These are phyloP conservation scores for Cydia splendana DNA, from an alignment of 1,140 invertebrate genomes.

Conservation along the genomic window DNA sequence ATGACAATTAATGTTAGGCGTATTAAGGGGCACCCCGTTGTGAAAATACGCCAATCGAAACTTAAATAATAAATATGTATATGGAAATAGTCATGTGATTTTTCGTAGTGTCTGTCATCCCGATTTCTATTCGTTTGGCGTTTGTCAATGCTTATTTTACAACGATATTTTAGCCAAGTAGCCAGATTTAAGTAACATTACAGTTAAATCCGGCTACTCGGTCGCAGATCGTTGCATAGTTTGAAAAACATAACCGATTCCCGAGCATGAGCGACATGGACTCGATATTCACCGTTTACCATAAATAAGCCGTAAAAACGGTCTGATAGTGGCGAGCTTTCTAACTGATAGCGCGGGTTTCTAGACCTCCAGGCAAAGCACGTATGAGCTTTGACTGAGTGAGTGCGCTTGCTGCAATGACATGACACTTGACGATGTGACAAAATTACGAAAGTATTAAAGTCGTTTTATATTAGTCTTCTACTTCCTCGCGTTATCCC, in stretches of 20 bases:
- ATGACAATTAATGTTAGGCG: too few relatives aligned
- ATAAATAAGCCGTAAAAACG: conserved; percentile 19
- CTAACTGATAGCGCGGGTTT: not conserved
- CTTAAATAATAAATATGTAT: too few relatives aligned
- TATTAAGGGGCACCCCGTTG: too few relatives aligned
- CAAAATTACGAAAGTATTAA: not conserved
- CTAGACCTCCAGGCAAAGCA: not conserved
- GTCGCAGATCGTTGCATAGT: not conserved
- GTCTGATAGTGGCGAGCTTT: conserved; percentile 9
- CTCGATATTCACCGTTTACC: conserved; percentile 17
- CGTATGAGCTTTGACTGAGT: not conserved
- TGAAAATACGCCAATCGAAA: too few relatives aligned
- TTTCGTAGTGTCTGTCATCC: too few relatives aligned
- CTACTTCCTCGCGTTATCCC: too few relatives aligned
- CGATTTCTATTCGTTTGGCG: too few relatives aligned
- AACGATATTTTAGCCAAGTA: too few relatives aligned
- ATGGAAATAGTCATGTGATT: too few relatives aligned
- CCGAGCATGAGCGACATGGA: not conserved
- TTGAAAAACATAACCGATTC: not conserved
- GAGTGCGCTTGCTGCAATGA: not conserved
- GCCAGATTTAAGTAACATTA: too few relatives aligned
- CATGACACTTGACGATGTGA: not conserved
- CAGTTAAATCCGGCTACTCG: not conserved
- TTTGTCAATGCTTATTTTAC: too few relatives aligned
- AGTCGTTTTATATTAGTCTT: too few relatives aligned